Percentiles rank a stretch among this genome's conserved stretches.
phyloP scores from a whole-genome alignment of 2,113 vertebrate genomes.

The Psophia crepitans region DNA sequence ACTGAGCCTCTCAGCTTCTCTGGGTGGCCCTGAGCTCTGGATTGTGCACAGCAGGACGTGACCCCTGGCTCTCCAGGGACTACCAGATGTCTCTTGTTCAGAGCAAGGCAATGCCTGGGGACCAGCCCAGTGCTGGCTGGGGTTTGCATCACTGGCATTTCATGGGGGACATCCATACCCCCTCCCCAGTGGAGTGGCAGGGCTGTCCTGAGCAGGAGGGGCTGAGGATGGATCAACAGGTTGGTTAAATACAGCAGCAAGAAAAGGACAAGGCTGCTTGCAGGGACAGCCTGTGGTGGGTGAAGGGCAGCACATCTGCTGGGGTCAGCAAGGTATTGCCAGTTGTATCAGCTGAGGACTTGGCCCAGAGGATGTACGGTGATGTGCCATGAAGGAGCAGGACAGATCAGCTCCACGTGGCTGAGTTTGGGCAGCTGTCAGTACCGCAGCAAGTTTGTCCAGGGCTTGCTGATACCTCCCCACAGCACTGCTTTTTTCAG shows the following conservation, averaged over 20 bases:
- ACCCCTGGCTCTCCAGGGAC: background rate
- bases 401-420: background rate
- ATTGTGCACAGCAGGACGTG: background rate
- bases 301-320: background rate
- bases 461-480: background rate
- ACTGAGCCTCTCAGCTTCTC: background rate
- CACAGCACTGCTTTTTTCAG: background rate
- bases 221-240: background rate
- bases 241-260: background rate
- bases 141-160: background rate
- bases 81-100: background rate
- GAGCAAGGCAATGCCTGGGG: background rate
- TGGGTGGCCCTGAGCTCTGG: background rate
- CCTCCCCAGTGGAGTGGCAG: background rate
- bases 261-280: background rate
- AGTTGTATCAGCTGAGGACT: background rate
- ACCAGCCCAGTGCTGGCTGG: background rate
- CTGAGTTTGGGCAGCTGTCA: background rate
- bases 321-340: background rate
- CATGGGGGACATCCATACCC: accelerated
- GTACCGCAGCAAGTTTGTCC: background rate
- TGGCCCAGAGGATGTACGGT: accelerated
- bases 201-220: background rate
- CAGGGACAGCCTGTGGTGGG: background rate
- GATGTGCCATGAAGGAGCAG: background rate